phyloP scores from a whole-genome alignment of 2,888 invertebrate genomes.

The Alentia gelatinosa region DNA sequence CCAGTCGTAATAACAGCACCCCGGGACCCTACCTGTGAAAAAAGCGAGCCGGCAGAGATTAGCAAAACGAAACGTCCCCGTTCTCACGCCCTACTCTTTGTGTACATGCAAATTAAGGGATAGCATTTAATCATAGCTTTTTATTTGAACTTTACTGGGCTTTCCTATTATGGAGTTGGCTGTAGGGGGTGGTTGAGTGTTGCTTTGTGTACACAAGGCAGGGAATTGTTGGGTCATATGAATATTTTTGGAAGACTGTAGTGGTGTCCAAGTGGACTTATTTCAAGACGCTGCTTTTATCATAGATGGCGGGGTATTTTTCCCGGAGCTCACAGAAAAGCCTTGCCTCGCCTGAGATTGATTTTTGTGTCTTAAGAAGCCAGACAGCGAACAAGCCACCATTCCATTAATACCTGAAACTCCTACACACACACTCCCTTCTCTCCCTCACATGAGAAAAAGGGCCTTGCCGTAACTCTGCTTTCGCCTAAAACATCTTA shows the following conservation, averaged over 20 bases:
- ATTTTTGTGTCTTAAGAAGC: neutral
- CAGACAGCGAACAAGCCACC: neutral
- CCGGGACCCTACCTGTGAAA: neutral
- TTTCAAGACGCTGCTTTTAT: neutral
- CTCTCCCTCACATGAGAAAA: no score
- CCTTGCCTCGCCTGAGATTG: neutral
- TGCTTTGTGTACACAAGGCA: neutral
- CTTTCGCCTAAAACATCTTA: neutral
- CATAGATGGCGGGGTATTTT: neutral
- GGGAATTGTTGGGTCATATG: neutral
- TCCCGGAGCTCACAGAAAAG: neutral
- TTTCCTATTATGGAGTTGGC: neutral
- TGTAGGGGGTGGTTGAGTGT: neutral
- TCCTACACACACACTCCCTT: no score
- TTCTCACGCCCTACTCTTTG: no score
- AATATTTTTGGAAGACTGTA: neutral
- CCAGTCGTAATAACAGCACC: neutral
- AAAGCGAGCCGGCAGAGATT: neutral
- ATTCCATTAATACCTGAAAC: neutral
- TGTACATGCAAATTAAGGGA: conserved; percentile 1
- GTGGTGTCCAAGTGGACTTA: neutral
- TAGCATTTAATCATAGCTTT: neutral
- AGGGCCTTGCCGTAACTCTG: neutral
- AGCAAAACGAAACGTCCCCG: neutral
- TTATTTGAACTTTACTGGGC: neutral